Evolutionary conservation across 2,888 invertebrate species (phyloP), one percentile per base, ranked within the genome.

Genomic region (Harpalus rubripes): DNA sequence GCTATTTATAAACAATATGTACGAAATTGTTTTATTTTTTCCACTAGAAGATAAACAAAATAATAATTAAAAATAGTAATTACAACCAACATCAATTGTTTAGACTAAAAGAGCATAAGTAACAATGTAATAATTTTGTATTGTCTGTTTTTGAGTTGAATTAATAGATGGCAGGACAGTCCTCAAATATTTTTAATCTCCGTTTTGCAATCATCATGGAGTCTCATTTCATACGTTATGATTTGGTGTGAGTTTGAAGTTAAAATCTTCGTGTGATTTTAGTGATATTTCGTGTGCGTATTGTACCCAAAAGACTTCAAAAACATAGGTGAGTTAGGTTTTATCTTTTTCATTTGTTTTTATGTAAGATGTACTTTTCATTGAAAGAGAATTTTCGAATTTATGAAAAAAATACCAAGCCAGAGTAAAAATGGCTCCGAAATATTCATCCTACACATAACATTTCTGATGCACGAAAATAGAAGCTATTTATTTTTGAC

Each of bases 201-300:
- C 87, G 87, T 81, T 82, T 81, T 85, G 84, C 84, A 78, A 84
- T 84, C 85, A 85, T 81, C 89, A 90, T 90, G 90, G 90, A 90
- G 90, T 90, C 89, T 89, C 87, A 88, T 88, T 88, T 88, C 89
- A 88, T 88, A 88, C 88, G 88, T 89, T 89, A 88, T 88, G 88
- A 88, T 89, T 89, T 89, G 89, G 90, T 89, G 89, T 88, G 89
- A 89, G 89, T 89, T 89, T 88, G 88, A 88, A 89, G 87, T 88
- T 87, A 89, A 80, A 89, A 89, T 89, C 88, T 89, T 76, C 85
- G 90, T 90, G 90, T 90, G 90, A 90, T 91, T 91, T 89, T 89
- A 90, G 91, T 91, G 91, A 91, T 91, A 91, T 91, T 90, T 79
- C 80, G 84, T 90, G 90, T 91, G 91, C 90, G 90, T 90, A 90